Percentiles rank a stretch among this genome's conserved stretches.
These are phyloP conservation scores for Pitta sordida DNA, from an alignment of 2,113 vertebrate species.

Conservation along the genomic window DNA sequence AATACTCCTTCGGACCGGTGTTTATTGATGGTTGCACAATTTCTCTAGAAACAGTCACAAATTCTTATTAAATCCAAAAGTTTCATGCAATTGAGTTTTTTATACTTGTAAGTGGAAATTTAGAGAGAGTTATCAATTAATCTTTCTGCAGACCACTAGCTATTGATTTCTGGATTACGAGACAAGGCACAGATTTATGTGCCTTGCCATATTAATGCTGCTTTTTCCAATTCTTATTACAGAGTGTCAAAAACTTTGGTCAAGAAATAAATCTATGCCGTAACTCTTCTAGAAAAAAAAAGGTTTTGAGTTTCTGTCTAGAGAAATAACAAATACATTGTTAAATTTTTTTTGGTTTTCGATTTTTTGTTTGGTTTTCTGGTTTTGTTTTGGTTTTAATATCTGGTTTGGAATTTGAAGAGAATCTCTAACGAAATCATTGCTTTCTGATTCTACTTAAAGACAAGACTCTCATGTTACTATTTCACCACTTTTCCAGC, in stretches of 20 bases:
- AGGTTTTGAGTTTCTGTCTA: accelerated
- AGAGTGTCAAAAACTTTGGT: not conserved
- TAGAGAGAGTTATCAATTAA: not conserved
- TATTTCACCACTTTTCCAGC: not conserved
- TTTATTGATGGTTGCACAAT: not conserved
- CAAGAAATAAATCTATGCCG: not conserved
- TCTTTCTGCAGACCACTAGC: not conserved
- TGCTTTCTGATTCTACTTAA: not conserved
- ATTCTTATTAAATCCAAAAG: not conserved
- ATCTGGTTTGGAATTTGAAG: not conserved
- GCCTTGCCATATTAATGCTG: not conserved
- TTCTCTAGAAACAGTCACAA: not conserved
- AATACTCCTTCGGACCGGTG: not conserved
- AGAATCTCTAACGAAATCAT: not conserved
- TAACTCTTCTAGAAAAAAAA: not conserved
- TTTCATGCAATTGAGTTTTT: not conserved
- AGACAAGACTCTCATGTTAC: not conserved
- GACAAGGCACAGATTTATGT: not conserved
- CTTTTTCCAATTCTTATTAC: not conserved
- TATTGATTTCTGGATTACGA: not conserved
- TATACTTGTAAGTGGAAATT: not conserved
- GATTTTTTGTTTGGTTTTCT: too few species aligned
- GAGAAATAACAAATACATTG: not conserved
- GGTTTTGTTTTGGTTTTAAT: too few species aligned
- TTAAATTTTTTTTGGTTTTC: not conserved